These are phyloP conservation scores for Lithophane semibrunnea DNA, from an alignment of 2,888 invertebrate species.

Conservation along the genomic window DNA sequence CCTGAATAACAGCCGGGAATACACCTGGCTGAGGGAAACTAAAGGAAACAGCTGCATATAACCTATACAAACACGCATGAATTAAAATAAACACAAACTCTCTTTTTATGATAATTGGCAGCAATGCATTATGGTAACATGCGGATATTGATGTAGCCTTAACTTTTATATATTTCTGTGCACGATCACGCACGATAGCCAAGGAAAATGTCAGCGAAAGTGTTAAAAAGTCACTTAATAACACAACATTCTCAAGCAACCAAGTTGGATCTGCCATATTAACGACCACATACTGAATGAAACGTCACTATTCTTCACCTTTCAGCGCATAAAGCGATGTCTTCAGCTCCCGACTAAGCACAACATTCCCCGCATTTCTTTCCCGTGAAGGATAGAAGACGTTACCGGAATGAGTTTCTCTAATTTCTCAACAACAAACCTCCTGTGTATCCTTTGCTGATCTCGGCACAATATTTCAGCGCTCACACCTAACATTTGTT, in stretches of 20 bases:
- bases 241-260: not conserved
- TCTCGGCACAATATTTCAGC: constrained; percentile 59
- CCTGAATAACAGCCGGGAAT: constrained; percentile 41
- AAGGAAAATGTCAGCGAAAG: not conserved
- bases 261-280: not conserved
- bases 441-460: constrained; percentile 58
- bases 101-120: not conserved
- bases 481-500: constrained; percentile 60
- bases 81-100: not conserved
- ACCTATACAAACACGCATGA: not conserved
- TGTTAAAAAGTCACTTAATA: not conserved
- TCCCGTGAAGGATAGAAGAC: constrained; percentile 52
- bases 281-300: not conserved
- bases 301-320: not conserved
- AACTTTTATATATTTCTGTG: not conserved
- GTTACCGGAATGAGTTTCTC: constrained; percentile 60
- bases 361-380: constrained; percentile 38
- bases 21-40: constrained; percentile 13
- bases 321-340: constrained; percentile 30
- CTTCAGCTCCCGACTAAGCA: constrained; percentile 17
- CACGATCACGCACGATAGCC: not conserved
- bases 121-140: not conserved
- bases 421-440: constrained; percentile 64
- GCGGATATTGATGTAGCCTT: not conserved
- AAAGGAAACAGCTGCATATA: not conserved